Base-by-base conservation (phyloP, 2,888 invertebrate genomes). In the Bombylius major region DNA sequence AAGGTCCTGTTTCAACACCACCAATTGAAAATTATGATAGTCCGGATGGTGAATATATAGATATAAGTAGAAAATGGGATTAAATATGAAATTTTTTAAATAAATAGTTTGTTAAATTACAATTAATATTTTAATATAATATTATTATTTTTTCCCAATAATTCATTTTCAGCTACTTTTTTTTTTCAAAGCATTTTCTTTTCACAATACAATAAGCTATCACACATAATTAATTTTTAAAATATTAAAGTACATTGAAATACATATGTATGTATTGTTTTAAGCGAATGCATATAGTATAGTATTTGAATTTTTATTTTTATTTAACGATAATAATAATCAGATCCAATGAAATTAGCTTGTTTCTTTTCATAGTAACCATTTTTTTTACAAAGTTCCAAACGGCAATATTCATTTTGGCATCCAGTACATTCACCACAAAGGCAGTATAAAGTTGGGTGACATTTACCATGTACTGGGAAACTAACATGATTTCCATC, bases 11-110 rank as follows among this genome's bases (percentile, higher is more conserved):
- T 0, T 77, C 83, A 36, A 94, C 94, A 1, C 93, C 95, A 5
- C 83, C 93, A 0, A 87, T 92, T 57, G 79, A 83, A 66, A 79
- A 82, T 60, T 97, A 92, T 69, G 79, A 81, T 0, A 80, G 84
- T 50, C 89, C 91, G 0, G 96, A 98, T 74, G 98, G 98, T 46
- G 92, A 95, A 65, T 96, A 93, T 68, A 70, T 82, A 32, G 87
- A 95, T 69, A 76, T 87, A 39, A 83, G 90, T 0, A 87, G 82
- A 70, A 87, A 86, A 67, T 91, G 89, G 87, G 80, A 83, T 59
- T 79, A 78, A 60, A 58, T 60, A 52, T 47, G 23, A 47, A 50
- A 46, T 44, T 32, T 39, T 39, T 39, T 39, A 3, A 36, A 36
- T 11, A 5, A 45, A 45, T 11, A 13, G n/a, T n/a, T 45, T 45